These are phyloP conservation scores for Misgurnus mizolepis DNA, from an alignment of 2,113 vertebrate genomes.

Conservation along the genomic window DNA sequence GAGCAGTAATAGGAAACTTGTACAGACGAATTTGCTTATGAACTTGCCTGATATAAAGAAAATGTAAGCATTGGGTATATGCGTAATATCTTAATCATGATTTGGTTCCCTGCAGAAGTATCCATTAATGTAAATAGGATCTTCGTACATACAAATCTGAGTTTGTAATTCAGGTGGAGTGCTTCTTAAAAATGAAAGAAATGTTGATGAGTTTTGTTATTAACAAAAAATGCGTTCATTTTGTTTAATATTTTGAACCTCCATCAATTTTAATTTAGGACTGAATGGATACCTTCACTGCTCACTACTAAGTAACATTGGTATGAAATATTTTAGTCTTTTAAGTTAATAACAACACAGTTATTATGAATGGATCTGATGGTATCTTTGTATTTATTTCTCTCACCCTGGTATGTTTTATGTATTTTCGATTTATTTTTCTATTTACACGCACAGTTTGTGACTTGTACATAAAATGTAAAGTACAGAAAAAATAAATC, in stretches of 20 bases:
- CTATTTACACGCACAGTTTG: constrained; percentile 61
- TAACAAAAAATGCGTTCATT: background rate
- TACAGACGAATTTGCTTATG: background rate
- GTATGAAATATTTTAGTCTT: constrained; percentile 14
- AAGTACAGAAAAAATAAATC: constrained; percentile 58
- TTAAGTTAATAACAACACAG: constrained; percentile 11
- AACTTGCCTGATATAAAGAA: background rate
- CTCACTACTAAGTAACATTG: constrained; percentile 13
- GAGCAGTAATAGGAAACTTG: constrained; percentile 4
- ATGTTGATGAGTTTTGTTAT: background rate
- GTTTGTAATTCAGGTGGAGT: background rate
- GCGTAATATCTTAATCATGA: background rate
- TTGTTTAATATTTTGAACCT: background rate
- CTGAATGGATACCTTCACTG: background rate
- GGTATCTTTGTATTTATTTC: constrained; percentile 58
- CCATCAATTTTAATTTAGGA: background rate
- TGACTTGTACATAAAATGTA: constrained; percentile 72
- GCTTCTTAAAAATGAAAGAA: background rate
- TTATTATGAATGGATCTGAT: background rate
- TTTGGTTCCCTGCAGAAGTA: background rate
- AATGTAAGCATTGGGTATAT: background rate
- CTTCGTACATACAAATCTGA: background rate
- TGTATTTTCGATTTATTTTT: constrained; percentile 64
- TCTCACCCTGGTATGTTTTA: constrained; percentile 58
- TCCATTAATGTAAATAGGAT: background rate